Evolutionary conservation across 2,888 invertebrate genomes (phyloP), one percentile per base, ranked within the genome.

Genomic region (Aphidius colemani): DNA sequence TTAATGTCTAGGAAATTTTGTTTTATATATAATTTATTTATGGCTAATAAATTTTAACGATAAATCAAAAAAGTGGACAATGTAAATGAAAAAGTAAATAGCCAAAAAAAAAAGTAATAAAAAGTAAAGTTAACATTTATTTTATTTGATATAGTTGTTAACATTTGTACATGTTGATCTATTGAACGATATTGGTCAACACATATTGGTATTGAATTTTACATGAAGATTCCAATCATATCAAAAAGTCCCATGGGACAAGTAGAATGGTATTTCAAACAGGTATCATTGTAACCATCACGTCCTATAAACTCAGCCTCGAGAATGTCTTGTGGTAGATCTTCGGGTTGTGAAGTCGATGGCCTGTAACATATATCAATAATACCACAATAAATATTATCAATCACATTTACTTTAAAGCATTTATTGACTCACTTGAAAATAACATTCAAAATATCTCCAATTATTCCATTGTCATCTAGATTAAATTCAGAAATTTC

Each of bases 391-490:
- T 30, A 30, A 30, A 30, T 30, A 30, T 30, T 30, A 30, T 30
- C 30, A 30, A 30, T 58, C 5, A 30, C 30, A 3, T 30, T 5
- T 30, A 40, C 11, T 2, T 30, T 30, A 5, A 30, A 30, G 30
- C 5, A 30, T 30, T 30, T 4, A 44, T 45, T 30, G 46, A 84
- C 87, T 87, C 83, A 90, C 90, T 88, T 88, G 70, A 90, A 86
- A 60, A 90, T 77, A 45, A 89, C 84, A 75, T 89, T 87, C 56
- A 90, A 82, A 66, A 90, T 78, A 77, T 89, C 89, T 7, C 90
- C 90, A 60, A 90, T 72, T 9, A 90, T 77, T 10, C 90, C 90
- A 76, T 88, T 88, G 74, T 87, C 85, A 64, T 83, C 79, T 67
- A 87, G 83, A 61, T 85, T 85, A 51, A 82, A 78, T 43, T 83